These are phyloP conservation scores for Bruchidius siliquastri DNA, from an alignment of 2,888 invertebrate species.

Conservation along the genomic window DNA sequence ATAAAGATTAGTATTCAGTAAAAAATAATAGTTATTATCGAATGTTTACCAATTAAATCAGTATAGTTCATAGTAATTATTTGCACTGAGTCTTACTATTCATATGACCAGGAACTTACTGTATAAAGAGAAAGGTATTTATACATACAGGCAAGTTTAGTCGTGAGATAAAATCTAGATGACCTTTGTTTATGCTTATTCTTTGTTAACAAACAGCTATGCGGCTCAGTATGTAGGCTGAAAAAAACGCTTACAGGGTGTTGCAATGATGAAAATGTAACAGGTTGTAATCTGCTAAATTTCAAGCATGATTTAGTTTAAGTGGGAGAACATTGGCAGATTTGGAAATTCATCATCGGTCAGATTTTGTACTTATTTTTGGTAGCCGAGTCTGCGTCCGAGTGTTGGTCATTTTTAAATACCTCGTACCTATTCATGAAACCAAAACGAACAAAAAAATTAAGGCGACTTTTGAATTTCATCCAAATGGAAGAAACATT, in stretches of 20 bases:
- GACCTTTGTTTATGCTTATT: background rate
- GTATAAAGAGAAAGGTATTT: background rate
- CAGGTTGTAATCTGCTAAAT: too few relatives aligned
- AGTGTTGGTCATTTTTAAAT: too few relatives aligned
- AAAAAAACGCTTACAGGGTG: background rate
- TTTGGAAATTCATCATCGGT: too few relatives aligned
- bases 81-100: background rate
- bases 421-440: too few relatives aligned
- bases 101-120: background rate
- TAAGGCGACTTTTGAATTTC: too few relatives aligned
- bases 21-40: background rate
- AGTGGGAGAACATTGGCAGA: too few relatives aligned
- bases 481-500: too few relatives aligned
- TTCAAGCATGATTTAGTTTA: too few relatives aligned
- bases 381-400: too few relatives aligned
- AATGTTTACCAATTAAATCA: background rate
- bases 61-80: background rate
- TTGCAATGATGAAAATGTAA: background rate
- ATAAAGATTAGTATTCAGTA: background rate
- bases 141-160: background rate
- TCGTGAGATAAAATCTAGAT: background rate
- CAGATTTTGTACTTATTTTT: too few relatives aligned
- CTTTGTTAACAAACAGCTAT: background rate
- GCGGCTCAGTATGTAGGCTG: background rate
- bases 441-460: too few relatives aligned